Percentiles rank a stretch among this genome's conserved stretches.
These are phyloP conservation scores for Callyntrura sp. DNA, from an alignment of 2,888 invertebrate genomes.

Conservation along the genomic window DNA sequence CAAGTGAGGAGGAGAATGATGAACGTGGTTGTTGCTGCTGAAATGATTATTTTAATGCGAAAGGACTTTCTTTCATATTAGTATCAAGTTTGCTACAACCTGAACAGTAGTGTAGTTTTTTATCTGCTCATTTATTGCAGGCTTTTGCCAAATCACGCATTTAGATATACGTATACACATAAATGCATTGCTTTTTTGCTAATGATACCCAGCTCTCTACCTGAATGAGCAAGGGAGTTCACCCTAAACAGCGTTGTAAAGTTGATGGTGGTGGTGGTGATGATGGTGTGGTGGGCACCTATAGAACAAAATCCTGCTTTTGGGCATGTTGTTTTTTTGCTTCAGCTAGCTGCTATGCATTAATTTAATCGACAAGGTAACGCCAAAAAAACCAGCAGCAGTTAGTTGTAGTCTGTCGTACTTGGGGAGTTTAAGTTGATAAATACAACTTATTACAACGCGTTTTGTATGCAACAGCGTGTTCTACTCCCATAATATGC, in stretches of 20 bases:
- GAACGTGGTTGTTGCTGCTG: not conserved
- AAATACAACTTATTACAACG: not conserved
- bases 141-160: not conserved
- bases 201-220: conserved; percentile 18
- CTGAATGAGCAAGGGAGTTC: conserved; percentile 14
- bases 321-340: conserved; percentile 38
- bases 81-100: not conserved
- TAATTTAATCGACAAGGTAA: not conserved
- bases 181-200: not conserved
- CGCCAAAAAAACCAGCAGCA: conserved; percentile 8
- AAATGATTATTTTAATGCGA: conserved; percentile 27
- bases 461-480: conserved; percentile 19
- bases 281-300: not conserved
- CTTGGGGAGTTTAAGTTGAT: not conserved
- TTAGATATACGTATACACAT: not conserved
- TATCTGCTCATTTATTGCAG: not conserved
- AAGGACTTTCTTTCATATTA: conserved; percentile 56
- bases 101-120: not conserved
- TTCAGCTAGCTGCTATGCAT: not conserved
- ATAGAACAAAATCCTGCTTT: conserved; percentile 51
- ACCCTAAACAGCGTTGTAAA: not conserved
- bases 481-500: not conserved
- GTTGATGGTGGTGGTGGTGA: not conserved
- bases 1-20: conserved; percentile 33
- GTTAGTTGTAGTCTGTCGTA: not conserved